These are phyloP conservation scores for Epiperipatus broadwayi DNA, from an alignment of 2,888 invertebrate genomes.

Conservation along the genomic window DNA sequence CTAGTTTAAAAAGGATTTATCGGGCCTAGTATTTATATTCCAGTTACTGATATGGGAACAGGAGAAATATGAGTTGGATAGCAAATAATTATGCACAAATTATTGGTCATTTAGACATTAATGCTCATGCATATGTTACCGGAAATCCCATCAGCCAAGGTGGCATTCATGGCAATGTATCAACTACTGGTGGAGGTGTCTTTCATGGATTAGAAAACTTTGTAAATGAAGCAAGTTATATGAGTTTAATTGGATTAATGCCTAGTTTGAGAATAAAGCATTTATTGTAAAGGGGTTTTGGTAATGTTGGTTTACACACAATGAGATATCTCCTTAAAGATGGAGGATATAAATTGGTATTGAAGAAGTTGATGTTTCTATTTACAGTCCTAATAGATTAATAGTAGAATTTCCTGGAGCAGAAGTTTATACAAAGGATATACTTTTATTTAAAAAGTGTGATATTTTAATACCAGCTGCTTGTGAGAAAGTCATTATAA, in stretches of 20 bases:
- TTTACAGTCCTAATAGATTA: conserved; percentile 72
- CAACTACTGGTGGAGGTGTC: conserved; percentile 82
- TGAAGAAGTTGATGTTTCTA: conserved; percentile 67
- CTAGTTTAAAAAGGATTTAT: conserved; percentile 89
- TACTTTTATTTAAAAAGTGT: conserved; percentile 69
- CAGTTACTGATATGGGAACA: conserved; percentile 98
- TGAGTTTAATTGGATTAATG: conserved; percentile 75
- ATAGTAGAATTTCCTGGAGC: conserved; percentile 88
- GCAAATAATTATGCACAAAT: conserved; percentile 94
- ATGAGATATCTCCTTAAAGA: conserved; percentile 80
- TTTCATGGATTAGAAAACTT: conserved; percentile 87
- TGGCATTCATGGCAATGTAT: conserved; percentile 87
- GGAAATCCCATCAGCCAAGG: conserved; percentile 91
- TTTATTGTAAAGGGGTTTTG: conserved; percentile 87
- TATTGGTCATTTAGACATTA: conserved; percentile 67
- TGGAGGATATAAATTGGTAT: conserved; percentile 83
- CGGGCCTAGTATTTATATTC: conserved; percentile 94
- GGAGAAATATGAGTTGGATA: conserved; percentile 96
- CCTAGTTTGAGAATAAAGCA: conserved; percentile 90
- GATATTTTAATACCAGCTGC: conserved; percentile 96
- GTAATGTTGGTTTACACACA: conserved; percentile 91
- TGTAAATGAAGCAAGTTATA: conserved; percentile 78
- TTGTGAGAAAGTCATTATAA: conserved; percentile 75
- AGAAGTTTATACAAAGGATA: conserved; percentile 56
- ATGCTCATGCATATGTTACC: conserved; percentile 88